phyloP scores from a whole-genome alignment of 2,888 invertebrate species.

The Sicus ferrugineus region DNA sequence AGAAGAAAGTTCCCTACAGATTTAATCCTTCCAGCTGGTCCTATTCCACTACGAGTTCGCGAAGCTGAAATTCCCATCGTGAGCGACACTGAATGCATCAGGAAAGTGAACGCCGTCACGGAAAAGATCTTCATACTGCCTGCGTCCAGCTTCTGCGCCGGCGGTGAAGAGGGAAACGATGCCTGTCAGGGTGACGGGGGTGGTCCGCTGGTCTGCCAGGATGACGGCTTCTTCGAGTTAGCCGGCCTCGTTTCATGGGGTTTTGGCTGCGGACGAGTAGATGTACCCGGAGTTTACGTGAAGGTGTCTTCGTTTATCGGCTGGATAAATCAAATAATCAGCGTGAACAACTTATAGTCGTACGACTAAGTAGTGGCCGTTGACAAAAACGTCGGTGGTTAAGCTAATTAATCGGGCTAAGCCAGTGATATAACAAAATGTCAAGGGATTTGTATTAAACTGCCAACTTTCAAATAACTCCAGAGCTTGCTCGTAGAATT shows the following conservation, averaged over 20 bases:
- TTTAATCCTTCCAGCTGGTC: constrained; percentile 71
- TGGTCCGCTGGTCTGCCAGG: constrained; percentile 90
- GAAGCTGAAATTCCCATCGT: constrained; percentile 93
- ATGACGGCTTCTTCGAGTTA: constrained; percentile 90
- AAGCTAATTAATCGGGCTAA: too few relatives aligned
- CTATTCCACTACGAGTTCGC: constrained; percentile 86
- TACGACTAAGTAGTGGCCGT: neutral
- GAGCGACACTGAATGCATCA: constrained; percentile 89
- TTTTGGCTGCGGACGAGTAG: constrained; percentile 89
- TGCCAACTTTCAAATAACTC: too few relatives aligned
- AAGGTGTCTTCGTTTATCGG: constrained; percentile 95
- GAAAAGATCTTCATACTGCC: constrained; percentile 94
- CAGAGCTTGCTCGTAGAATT: too few relatives aligned
- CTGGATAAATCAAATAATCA: constrained; percentile 97
- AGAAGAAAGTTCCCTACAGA: neutral
- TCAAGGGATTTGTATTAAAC: too few relatives aligned
- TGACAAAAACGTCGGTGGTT: neutral
- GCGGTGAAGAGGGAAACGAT: constrained; percentile 91
- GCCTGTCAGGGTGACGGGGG: constrained; percentile 97
- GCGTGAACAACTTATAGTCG: constrained; percentile 85
- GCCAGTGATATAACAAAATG: too few relatives aligned
- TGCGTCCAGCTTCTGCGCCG: constrained; percentile 93
- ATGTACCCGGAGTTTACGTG: constrained; percentile 97
- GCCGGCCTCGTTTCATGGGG: constrained; percentile 96
- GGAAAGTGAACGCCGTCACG: constrained; percentile 92